phyloP scores from a whole-genome alignment of 2,797 vertebrate genomes.

The Lepus townsendii region DNA sequence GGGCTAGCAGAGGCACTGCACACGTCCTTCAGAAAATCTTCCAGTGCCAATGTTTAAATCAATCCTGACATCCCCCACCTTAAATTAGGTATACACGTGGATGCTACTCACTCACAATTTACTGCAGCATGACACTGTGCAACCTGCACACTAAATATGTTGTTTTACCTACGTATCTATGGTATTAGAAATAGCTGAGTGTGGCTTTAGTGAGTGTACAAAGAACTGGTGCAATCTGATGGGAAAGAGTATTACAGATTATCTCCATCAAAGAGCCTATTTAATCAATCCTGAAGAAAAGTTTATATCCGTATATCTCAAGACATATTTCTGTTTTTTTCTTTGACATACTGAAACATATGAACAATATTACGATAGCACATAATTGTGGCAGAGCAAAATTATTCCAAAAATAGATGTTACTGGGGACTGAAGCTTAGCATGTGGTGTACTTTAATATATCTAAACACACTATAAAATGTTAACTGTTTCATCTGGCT shows the following conservation, averaged over 20 bases:
- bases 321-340: constrained; percentile 43
- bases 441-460: neutral
- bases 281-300: neutral
- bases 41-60: neutral
- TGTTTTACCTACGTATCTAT: neutral
- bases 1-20: neutral
- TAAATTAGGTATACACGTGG: neutral
- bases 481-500: neutral
- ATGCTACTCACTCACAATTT: neutral
- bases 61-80: neutral
- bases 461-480: neutral
- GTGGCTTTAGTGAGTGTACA: neutral
- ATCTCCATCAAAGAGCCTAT: constrained; percentile 27
- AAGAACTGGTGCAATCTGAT: neutral
- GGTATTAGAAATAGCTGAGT: neutral
- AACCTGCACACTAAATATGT: neutral
- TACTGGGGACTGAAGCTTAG: neutral
- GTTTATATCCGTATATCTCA: neutral
- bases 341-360: constrained; percentile 8
- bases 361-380: constrained; percentile 9
- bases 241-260: neutral
- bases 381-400: constrained; percentile 21
- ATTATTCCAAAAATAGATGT: constrained; percentile 52
- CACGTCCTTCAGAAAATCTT: neutral
- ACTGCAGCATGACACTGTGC: neutral